Base-by-base conservation (phyloP, 2,888 invertebrate species). In the Minunthozetes semirufus region DNA sequence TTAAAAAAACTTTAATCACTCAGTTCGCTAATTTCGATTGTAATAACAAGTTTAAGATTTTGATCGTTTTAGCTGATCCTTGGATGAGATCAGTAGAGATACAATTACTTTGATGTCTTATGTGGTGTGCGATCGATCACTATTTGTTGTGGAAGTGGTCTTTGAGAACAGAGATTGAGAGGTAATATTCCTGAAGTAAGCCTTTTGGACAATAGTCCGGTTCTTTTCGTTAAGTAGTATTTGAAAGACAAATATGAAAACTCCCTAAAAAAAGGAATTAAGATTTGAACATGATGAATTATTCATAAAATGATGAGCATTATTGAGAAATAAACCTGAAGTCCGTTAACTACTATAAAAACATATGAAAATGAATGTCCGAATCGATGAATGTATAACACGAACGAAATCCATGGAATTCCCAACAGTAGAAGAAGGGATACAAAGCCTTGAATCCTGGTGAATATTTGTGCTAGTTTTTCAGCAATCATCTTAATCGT, bases 351-450 rank as follows among this genome's bases (percentile, higher is more conserved):
- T 11, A 78, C 53, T 2, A 77, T 76, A 72, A 79, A 79, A 0
- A 78, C n/a, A 61, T 79, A 79, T 0, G 78, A 77, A 25, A 74
- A 75, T 1, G 74, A 72, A 29, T 66, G 68, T 50, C 71, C 72
- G 27, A 59, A 71, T 59, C 76, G 59, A 27, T 76, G 76, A 3
- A 78, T 72, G 25, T 77, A 78, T n/a, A 79, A 33, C n/a, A 79
- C 75, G 50, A 78, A 79, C 68, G 78, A 75, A 17, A 77, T 63
- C 79, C 79, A 79, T 17, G 79, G 78, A 13, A 78, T 70, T 11
- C 79, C 79, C 29, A 79, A 61, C 0, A 79, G 48, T 11, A 76
- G 53, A 17, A 72, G 72, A 9, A 78, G 56, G 0, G 76, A 75
- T 5, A 76, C 29, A 68, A 72, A 76, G 5, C 78, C 78, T 25